Evolutionary conservation across 2,888 invertebrate species (phyloP), one percentile per base, ranked within the genome.

Genomic region (Congeria kusceri): DNA sequence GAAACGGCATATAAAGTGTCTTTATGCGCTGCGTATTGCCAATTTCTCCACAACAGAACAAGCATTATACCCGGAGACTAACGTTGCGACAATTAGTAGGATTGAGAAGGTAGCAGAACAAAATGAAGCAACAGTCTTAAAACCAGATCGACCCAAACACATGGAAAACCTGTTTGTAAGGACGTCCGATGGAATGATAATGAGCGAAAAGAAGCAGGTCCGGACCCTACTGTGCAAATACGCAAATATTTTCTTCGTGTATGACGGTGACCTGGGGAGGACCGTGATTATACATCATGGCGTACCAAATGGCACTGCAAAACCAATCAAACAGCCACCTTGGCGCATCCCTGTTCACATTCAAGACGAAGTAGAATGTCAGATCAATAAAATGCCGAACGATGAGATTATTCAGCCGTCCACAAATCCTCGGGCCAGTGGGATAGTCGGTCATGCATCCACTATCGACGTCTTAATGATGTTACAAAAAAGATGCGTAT

Each of bases 381-480:
- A 64, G 7, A 49, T 64, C 15, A n/a, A 64, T 5, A 25, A 46
- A 15, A 64, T 64, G 64, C 20, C 47, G 5, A 27, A 64, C 1
- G 28, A 49, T 44, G 20, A 47, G 27, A 47, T 64, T 11, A 64
- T 64, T 15, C 47, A 64, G 20, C 49, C 64, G 3, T 64, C 64
- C 9, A 13, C 49, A 25, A 64, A 47, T 47, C 64, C 64, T 15
- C 47, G 64, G 64, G 15, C 64, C n/a, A 64, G 64, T 39, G 64
- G 64, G 4, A 39, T 64, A 23, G 64, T 64, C 47, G 64, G n/a
- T 64, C 47, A 28, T 64, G 64, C n/a, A n/a, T 64, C 5, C 47
- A 64, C 27, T 64, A 64, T 47, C 47, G 64, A 7, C 20, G n/a
- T 18, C n/a, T 64, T 3, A 64, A 47, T 18, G 39, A 64, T 49